Evolutionary conservation across 2,797 vertebrate genomes (phyloP).

Genomic region (Gymnodraco acuticeps): DNA sequence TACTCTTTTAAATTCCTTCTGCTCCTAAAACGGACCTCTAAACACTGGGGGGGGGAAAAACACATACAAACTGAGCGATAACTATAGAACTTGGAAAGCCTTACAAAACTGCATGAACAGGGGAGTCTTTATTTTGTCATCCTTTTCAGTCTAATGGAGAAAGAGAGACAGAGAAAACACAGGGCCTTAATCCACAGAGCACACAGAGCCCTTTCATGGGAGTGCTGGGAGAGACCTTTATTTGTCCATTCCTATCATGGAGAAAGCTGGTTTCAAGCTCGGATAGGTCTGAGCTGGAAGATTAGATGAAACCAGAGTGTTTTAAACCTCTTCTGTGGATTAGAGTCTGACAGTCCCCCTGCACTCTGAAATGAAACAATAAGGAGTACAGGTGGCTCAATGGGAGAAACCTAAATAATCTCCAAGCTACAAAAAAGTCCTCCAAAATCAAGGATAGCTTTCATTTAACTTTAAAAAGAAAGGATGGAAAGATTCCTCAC

Average conservation of each 20-base stretch:
- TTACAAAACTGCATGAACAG: constrained; percentile 84
- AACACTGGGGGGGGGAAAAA: neutral
- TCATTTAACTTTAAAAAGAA: constrained; percentile 3
- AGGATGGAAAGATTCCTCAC: neutral
- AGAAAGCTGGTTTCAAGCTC: constrained; percentile 89
- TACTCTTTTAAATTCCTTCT: neutral
- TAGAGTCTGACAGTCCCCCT: constrained; percentile 87
- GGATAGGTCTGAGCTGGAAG: constrained; percentile 91
- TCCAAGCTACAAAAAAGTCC: neutral
- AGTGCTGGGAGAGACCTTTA: constrained; percentile 88
- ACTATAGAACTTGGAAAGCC: constrained; percentile 62
- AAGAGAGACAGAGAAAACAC: constrained; percentile 80
- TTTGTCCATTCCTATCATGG: constrained; percentile 91
- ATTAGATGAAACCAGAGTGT: constrained; percentile 99
- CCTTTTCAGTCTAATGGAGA: constrained; percentile 88
- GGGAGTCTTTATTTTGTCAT: constrained; percentile 73
- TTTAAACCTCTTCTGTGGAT: constrained; percentile 97
- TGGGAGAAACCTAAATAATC: constrained; percentile 35
- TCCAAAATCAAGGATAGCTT: neutral
- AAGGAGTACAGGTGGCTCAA: constrained; percentile 74
- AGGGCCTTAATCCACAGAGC: constrained; percentile 89
- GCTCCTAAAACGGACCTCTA: neutral
- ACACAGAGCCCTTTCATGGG: constrained; percentile 92
- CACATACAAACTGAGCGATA: constrained; percentile 39
- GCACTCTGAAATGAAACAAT: constrained; percentile 85